A percentile compares a stretch with the other conserved stretches of the same genome.
Conservation (phyloP, 2,888 invertebrate genomes). For the Lepetodrilus schrolli region DNA sequence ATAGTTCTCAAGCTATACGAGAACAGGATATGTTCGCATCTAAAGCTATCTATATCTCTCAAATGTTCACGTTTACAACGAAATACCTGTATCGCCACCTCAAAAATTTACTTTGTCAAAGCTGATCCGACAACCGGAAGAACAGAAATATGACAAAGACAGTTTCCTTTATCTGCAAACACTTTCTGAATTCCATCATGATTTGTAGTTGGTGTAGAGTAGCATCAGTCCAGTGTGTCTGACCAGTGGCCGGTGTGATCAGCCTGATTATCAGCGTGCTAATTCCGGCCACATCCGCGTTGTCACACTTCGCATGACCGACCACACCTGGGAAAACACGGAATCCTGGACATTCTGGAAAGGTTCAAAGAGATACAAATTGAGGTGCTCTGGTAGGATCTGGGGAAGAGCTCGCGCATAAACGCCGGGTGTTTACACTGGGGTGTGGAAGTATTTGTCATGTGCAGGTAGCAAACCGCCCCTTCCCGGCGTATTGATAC, state of each 20-base stretch:
- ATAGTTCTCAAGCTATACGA: too few species aligned
- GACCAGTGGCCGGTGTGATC: too few species aligned
- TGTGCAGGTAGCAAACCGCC: constrained; percentile 14
- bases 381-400: neutral
- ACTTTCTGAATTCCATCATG: neutral
- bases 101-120: too few species aligned
- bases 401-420: neutral
- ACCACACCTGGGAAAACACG: constrained; percentile 18
- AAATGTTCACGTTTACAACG: too few species aligned
- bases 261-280: neutral
- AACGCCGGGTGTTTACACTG: constrained; percentile 2
- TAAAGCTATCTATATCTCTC: too few species aligned
- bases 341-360: neutral
- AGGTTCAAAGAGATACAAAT: neutral
- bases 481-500: constrained; percentile 4
- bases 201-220: neutral
- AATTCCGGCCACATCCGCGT: neutral
- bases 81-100: too few species aligned
- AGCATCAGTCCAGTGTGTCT: neutral
- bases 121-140: too few species aligned
- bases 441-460: constrained; percentile 9
- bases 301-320: neutral
- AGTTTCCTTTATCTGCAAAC: too few species aligned
- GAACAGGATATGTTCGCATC: too few species aligned
- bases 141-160: too few species aligned